Base-by-base conservation (phyloP, 2,888 invertebrate genomes). In the Pristionchus exspectatus region DNA sequence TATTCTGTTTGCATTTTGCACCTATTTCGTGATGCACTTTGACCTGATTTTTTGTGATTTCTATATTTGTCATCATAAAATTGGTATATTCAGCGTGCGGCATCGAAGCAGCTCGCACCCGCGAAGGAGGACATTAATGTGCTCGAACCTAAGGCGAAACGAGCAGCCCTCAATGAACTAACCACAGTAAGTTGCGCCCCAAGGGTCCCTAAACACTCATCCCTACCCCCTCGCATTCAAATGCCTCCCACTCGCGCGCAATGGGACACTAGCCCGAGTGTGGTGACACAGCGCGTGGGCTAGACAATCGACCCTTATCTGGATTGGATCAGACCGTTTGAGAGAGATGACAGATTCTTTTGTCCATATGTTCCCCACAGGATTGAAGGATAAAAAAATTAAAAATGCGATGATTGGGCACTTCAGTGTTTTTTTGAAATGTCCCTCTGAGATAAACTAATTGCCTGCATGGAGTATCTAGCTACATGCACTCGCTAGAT, bases 81-180 rank as follows among this genome's bases (percentile, higher is more conserved):
- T 63, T 21, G 21, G 14, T 16, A 5, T 56, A 16, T 21, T 56
- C 38, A 81, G 81, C 44, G 81, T n/a, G 81, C 81, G 10, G 50
- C 81, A 10, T 54, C n/a, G 12, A 81, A 81, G 81, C 50, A 81
- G 16, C 10, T 27, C 1, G 54, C 50, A 3, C 24, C 44, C 77
- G 21, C 7, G 27, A 54, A 44, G 27, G 44, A 27, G n/a, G 50
- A 54, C 27, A 50, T 50, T 50, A 27, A 27, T 38, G 7, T 18
- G 14, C 54, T 56, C 10, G 88, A 88, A 33, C 88, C 88, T 30
- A 88, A 88, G 88, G 56, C 88, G 14, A 88, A 88, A 56, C 21
- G 74, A 21, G 74, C 87, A 9, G 72, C 38, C 33, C 56, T 88
- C 56, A 24, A 30, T 5, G 74, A 88, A 21, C 88, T 88, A 54